Evolutionary conservation across 2,888 invertebrate genomes (phyloP).

Genomic region (Balanococcus diminutus): DNA sequence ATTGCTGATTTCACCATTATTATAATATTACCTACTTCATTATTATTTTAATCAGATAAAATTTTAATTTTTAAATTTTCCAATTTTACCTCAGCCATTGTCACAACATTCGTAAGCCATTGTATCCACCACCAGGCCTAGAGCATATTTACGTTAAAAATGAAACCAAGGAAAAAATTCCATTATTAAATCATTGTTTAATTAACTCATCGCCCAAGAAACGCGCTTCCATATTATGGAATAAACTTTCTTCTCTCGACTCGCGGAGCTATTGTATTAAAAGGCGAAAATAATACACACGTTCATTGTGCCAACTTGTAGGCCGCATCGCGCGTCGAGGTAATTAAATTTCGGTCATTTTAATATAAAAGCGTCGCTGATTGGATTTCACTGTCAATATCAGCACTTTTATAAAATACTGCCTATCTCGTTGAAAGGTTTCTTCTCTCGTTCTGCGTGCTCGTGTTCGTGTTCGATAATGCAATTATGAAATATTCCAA

Average conservation of each 20-base stretch:
- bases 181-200: background rate
- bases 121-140: no score
- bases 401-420: background rate
- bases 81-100: no score
- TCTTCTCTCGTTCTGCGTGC: background rate
- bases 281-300: conserved; percentile 3
- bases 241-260: background rate
- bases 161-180: background rate
- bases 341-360: conserved; percentile 19
- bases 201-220: background rate
- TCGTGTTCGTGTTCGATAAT: background rate
- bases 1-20: no score
- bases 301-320: background rate
- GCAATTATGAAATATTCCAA: background rate
- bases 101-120: no score
- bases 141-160: no score
- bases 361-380: background rate
- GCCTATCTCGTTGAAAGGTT: background rate
- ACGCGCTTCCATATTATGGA: background rate
- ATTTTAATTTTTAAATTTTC: no score
- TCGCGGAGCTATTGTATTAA: background rate
- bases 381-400: conserved; percentile 23
- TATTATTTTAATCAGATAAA: no score
- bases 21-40: no score
- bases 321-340: background rate